Conservation (phyloP, 2,888 invertebrate species). For the Nymphalis c-album region DNA sequence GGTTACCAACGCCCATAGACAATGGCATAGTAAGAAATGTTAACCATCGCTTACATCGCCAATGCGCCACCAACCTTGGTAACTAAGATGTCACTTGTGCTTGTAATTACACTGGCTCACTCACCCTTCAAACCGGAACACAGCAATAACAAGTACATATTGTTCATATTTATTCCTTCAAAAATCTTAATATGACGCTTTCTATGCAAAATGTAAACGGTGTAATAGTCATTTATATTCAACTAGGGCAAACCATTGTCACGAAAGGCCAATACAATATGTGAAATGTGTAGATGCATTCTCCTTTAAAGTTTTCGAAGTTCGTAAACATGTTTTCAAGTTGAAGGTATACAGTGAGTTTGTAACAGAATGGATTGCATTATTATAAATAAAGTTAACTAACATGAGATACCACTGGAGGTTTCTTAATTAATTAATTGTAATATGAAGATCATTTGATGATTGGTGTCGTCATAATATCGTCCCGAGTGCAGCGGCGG, state of each 20-base stretch:
- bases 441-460: neutral
- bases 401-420: neutral
- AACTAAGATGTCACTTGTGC: too few species aligned
- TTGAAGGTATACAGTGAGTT: conserved; percentile 30
- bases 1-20: too few species aligned
- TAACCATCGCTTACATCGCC: too few species aligned
- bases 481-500: too few species aligned
- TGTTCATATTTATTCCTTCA: neutral
- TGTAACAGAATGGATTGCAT: conserved; percentile 27
- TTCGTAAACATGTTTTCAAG: conserved; percentile 41
- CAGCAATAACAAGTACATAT: too few species aligned
- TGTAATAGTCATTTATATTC: conserved; percentile 3
- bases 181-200: neutral
- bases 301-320: conserved; percentile 38
- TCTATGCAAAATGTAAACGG: neutral
- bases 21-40: too few species aligned
- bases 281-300: conserved; percentile 36
- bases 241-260: conserved; percentile 17
- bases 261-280: conserved; percentile 34
- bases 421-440: conserved; percentile 1
- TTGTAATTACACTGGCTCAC: too few species aligned
- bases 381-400: conserved; percentile 18
- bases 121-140: too few species aligned
- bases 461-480: too few species aligned
- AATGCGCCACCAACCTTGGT: too few species aligned